Percentiles rank a stretch among this genome's conserved stretches.
phyloP scores from a whole-genome alignment of 2,888 invertebrate species.

The Drosophila mettleri region DNA sequence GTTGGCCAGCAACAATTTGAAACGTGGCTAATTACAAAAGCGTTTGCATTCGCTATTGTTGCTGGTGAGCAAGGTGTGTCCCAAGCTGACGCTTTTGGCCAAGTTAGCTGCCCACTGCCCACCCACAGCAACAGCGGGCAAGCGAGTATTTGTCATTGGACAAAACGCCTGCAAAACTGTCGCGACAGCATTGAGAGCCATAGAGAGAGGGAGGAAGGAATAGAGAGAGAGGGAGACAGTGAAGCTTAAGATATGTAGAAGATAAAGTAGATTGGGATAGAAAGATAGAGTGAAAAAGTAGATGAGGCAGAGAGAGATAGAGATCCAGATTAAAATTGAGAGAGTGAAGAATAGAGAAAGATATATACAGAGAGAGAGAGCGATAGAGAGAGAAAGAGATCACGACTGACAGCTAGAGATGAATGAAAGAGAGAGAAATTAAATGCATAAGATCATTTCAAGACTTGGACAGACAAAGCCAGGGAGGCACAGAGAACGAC shows the following conservation, averaged over 20 bases:
- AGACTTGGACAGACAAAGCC: neutral
- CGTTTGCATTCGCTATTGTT: constrained; percentile 23
- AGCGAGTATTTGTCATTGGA: constrained; percentile 39
- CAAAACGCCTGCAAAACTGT: constrained; percentile 29
- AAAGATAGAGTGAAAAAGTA: neutral
- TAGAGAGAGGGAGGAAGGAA: neutral
- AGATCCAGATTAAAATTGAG: too few species aligned
- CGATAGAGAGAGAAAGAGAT: neutral
- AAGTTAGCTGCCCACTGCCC: constrained; percentile 57
- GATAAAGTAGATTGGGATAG: too few species aligned
- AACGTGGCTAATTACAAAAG: constrained; percentile 73
- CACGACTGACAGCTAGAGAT: too few species aligned
- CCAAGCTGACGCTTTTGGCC: constrained; percentile 53
- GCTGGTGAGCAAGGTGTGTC: constrained; percentile 70
- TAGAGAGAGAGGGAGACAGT: neutral
- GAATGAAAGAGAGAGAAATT: too few species aligned
- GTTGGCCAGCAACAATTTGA: constrained; percentile 63
- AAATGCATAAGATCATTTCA: too few species aligned
- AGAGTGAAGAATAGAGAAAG: neutral
- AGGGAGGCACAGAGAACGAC: neutral
- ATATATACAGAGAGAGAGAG: neutral
- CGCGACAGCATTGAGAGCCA: neutral
- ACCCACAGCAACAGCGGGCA: constrained; percentile 40
- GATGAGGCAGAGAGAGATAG: neutral
- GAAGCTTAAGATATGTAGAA: neutral